Conservation (phyloP, 2,888 invertebrate genomes). For the Tetragnatha montana region DNA sequence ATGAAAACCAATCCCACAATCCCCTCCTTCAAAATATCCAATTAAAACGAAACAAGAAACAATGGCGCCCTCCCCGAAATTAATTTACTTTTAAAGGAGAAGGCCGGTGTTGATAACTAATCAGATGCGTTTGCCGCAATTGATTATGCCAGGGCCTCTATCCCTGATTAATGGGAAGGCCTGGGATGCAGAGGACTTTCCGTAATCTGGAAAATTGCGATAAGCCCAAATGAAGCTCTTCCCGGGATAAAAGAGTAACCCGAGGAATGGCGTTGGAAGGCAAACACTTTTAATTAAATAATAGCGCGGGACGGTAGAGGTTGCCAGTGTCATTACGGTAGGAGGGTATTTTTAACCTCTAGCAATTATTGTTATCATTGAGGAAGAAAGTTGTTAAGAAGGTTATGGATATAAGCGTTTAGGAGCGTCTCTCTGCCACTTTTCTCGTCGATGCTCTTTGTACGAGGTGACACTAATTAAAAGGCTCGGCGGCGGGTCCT, state of each 20-base stretch:
- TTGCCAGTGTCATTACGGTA: constrained; percentile 26
- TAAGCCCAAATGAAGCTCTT: constrained; percentile 64
- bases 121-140: constrained; percentile 54
- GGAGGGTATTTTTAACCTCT: constrained; percentile 27
- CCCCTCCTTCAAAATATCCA: constrained; percentile 37
- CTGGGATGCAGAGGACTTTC: constrained; percentile 37
- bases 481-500: not conserved
- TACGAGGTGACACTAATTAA: not conserved
- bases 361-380: constrained; percentile 35
- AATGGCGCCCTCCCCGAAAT: constrained; percentile 45
- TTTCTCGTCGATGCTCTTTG: not conserved
- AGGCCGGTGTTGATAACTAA: constrained; percentile 54
- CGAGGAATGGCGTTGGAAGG: constrained; percentile 39
- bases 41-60: constrained; percentile 55
- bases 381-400: constrained; percentile 17
- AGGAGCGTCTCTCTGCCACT: not conserved
- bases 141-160: constrained; percentile 33
- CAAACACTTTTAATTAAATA: constrained; percentile 67
- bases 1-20: constrained; percentile 28
- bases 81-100: constrained; percentile 59
- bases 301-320: constrained; percentile 25
- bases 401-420: not conserved
- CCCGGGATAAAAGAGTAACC: constrained; percentile 58
- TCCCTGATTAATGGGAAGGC: constrained; percentile 53
- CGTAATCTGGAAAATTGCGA: constrained; percentile 68